Conservation (phyloP, 2,797 vertebrate genomes). For the Malurus leucopterus region DNA sequence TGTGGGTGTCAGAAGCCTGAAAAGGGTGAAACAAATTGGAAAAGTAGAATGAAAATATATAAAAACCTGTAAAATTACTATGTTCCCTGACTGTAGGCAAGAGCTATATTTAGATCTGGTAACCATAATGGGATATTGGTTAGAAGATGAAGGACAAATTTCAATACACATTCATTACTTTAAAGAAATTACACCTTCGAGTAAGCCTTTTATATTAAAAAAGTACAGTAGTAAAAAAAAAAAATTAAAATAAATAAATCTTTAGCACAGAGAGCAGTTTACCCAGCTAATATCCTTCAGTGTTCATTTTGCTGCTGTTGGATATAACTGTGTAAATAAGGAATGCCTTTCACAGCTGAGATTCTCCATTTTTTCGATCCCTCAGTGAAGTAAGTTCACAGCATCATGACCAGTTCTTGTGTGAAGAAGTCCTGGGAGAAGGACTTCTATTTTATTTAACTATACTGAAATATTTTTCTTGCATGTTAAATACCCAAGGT, state of each 20-base stretch:
- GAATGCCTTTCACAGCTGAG: not conserved
- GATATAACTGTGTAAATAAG: not conserved
- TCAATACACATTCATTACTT: conserved; percentile 47
- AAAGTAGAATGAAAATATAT: conserved; percentile 60
- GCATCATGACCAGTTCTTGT: not conserved
- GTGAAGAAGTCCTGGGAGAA: not conserved
- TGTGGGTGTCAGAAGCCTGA: conserved; percentile 57
- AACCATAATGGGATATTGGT: conserved; percentile 56
- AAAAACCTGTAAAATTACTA: conserved; percentile 57
- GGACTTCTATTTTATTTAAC: not conserved
- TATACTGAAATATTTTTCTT: not conserved
- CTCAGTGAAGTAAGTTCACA: not conserved
- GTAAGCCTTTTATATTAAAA: conserved; percentile 46
- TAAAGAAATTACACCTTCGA: conserved; percentile 46
- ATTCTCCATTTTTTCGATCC: not conserved
- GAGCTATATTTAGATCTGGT: conserved; percentile 50
- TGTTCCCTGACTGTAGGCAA: conserved; percentile 34
- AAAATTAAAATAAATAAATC: not conserved
- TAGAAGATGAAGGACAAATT: conserved; percentile 53
- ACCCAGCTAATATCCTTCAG: not conserved
- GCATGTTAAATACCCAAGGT: not conserved
- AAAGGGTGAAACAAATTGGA: conserved; percentile 60
- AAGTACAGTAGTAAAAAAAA: conserved; percentile 1
- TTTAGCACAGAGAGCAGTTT: not conserved
- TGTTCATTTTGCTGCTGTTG: not conserved